A percentile compares a stretch with the other conserved stretches of the same genome.
phyloP scores from a whole-genome alignment of 64 coral and sea anemone genomes.

The Orbicella faveolata region DNA sequence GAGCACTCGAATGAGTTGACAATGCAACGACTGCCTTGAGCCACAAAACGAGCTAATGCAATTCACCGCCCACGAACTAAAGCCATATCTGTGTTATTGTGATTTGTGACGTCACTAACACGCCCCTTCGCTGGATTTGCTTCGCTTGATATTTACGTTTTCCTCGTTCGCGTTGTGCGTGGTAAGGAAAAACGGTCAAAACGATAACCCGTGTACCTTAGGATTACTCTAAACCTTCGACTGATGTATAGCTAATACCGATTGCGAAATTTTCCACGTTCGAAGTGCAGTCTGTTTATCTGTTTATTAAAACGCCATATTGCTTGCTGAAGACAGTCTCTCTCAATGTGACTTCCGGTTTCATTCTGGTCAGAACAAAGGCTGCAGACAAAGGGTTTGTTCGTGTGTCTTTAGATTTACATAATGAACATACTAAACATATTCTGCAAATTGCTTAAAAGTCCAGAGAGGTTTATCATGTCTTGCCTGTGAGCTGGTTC shows the following conservation, averaged over 20 bases:
- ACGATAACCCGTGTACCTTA: neutral
- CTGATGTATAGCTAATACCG: neutral
- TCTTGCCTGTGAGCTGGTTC: too few species aligned
- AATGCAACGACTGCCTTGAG: constrained; percentile 27
- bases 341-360: constrained; percentile 66
- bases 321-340: constrained; percentile 43
- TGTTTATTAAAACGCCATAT: constrained; percentile 53
- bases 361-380: constrained; percentile 62
- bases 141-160: neutral
- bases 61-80: constrained; percentile 54
- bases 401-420: constrained; percentile 38
- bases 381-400: constrained; percentile 59
- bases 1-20: constrained; percentile 43
- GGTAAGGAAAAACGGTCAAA: neutral
- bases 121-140: constrained; percentile 15
- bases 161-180: neutral
- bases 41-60: constrained; percentile 34
- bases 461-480: neutral
- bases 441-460: constrained; percentile 32
- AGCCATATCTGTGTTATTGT: constrained; percentile 38
- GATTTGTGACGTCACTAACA: constrained; percentile 53
- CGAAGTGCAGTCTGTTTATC: neutral
- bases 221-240: neutral
- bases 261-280: neutral
- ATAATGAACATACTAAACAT: constrained; percentile 35